A percentile compares a stretch with the other conserved stretches of the same genome.
Conservation (phyloP, 2,888 invertebrate species). For the Rotaria sp. region DNA sequence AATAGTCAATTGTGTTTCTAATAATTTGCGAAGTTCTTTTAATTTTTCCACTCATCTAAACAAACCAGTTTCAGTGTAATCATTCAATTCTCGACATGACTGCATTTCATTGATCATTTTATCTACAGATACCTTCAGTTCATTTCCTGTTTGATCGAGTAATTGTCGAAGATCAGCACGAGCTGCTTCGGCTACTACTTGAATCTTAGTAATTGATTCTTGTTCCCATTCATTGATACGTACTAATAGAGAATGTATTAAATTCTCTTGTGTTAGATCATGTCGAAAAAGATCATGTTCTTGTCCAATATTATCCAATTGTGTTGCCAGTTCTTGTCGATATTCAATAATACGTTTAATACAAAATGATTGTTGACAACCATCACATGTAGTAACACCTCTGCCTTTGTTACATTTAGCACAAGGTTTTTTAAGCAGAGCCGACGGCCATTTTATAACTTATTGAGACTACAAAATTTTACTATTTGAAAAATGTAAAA, state of each 20-base stretch:
- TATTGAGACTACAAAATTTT: background rate
- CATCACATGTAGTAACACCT: slow-evolving; percentile 14
- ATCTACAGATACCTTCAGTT: background rate
- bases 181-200: background rate
- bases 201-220: background rate
- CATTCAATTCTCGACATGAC: background rate
- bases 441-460: background rate
- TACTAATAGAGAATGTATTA: background rate
- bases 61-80: background rate
- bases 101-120: background rate
- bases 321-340: background rate
- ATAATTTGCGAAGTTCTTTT: background rate
- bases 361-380: slow-evolving; percentile 16
- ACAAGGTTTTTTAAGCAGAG: background rate
- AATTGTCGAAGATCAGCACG: background rate
- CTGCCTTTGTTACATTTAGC: background rate
- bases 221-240: background rate
- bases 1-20: background rate
- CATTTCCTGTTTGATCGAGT: background rate
- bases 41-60: background rate
- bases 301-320: background rate
- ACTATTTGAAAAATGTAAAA: background rate
- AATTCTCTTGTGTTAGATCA: background rate
- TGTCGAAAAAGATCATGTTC: slow-evolving; percentile 10
- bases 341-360: slow-evolving; percentile 11